Conservation (phyloP, 2,888 invertebrate species). For the Caenorhabditis becei region DNA sequence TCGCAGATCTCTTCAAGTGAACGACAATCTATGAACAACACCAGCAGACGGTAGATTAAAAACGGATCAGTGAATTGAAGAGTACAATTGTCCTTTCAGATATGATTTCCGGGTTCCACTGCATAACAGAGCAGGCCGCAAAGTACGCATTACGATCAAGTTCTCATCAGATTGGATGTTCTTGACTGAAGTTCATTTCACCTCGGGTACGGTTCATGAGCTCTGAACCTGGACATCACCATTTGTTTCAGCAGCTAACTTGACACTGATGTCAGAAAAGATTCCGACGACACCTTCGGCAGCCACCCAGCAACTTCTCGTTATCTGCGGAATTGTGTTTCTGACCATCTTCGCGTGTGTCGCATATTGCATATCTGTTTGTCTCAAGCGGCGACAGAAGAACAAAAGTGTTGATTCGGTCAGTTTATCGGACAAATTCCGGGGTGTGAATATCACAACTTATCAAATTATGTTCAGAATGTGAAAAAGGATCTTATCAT, state of each 20-base stretch:
- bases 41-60: constrained; percentile 58
- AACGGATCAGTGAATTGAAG: not conserved
- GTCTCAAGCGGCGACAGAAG: constrained; percentile 45
- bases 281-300: constrained; percentile 31
- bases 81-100: constrained; percentile 31
- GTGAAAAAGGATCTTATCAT: constrained; percentile 66
- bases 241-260: constrained; percentile 48
- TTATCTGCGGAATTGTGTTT: constrained; percentile 51
- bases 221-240: too few relatives aligned
- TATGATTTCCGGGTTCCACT: constrained; percentile 73
- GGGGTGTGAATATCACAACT: not conserved
- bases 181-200: constrained; percentile 92
- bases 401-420: constrained; percentile 55
- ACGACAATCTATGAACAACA: constrained; percentile 57
- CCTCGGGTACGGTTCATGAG: constrained; percentile 90
- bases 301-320: constrained; percentile 36
- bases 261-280: constrained; percentile 43
- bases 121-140: constrained; percentile 64
- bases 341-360: constrained; percentile 42
- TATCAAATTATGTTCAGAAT: constrained; percentile 29
- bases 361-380: constrained; percentile 49
- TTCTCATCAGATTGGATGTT: constrained; percentile 92
- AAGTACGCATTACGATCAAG: constrained; percentile 78
- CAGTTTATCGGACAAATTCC: not conserved
- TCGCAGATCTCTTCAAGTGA: constrained; percentile 70